These are phyloP conservation scores for Mus minutoides DNA, from an alignment of 2,797 vertebrate species.

Conservation along the genomic window DNA sequence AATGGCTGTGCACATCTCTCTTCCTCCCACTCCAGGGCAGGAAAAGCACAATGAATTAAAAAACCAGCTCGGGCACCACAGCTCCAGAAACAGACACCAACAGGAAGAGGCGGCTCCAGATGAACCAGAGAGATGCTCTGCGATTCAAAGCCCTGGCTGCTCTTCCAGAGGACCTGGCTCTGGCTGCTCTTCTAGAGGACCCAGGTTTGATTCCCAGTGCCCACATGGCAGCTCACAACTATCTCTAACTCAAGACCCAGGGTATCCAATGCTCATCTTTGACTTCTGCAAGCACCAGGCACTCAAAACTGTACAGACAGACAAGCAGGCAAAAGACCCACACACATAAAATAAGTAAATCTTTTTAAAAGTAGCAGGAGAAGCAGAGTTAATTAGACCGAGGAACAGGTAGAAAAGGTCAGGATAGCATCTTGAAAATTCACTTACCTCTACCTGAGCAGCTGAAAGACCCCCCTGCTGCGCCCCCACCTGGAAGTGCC, in stretches of 20 bases:
- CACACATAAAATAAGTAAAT: neutral
- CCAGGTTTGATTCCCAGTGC: neutral
- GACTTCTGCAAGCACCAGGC: neutral
- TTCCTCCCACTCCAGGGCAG: too few relatives aligned
- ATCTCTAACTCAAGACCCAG: neutral
- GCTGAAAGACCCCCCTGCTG: neutral
- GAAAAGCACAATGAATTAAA: neutral
- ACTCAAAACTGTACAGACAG: neutral
- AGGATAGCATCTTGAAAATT: neutral
- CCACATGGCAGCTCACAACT: neutral
- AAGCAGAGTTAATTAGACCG: neutral
- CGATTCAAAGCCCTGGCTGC: too few relatives aligned
- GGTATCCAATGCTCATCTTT: too few relatives aligned
- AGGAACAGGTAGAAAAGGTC: neutral
- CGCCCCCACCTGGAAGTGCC: neutral
- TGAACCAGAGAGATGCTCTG: neutral
- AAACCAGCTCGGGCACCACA: neutral
- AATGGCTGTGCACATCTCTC: neutral
- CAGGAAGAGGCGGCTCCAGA: neutral
- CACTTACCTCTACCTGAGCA: neutral
- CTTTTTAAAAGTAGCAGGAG: neutral
- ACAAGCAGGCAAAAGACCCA: neutral
- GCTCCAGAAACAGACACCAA: neutral
- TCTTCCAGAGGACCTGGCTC: too few relatives aligned
- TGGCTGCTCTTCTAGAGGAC: neutral